Evolutionary conservation across 2,113 vertebrate species (phyloP).

Genomic region (Macrotis lagotis): DNA sequence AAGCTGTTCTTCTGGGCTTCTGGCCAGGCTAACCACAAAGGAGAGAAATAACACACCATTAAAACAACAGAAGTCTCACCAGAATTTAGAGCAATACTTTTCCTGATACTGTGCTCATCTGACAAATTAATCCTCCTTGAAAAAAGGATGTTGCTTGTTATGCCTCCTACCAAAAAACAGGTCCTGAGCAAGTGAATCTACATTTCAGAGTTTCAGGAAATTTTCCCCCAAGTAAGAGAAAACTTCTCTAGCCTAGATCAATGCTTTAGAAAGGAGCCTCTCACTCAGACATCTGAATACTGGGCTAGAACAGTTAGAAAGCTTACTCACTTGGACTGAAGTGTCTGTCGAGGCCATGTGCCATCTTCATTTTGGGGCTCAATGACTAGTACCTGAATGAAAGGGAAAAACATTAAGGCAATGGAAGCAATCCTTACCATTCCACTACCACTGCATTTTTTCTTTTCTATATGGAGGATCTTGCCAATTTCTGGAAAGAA

Average conservation of each 20-base stretch:
- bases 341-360: slow-evolving; percentile 93
- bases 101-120: background rate
- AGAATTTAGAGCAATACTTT: background rate
- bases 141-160: background rate
- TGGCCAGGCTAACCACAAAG: background rate
- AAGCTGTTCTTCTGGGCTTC: background rate
- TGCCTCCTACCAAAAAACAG: background rate
- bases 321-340: slow-evolving; percentile 89
- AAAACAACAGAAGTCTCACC: background rate
- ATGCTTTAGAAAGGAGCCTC: background rate
- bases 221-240: slow-evolving; percentile 8
- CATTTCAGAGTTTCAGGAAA: background rate
- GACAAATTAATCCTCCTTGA: background rate
- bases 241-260: slow-evolving; percentile 5
- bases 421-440: background rate
- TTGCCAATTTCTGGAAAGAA: background rate
- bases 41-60: slow-evolving; percentile 9
- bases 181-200: background rate
- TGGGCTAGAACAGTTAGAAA: background rate
- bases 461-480: background rate
- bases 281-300: background rate
- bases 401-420: slow-evolving; percentile 59
- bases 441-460: background rate
- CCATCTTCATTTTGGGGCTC: slow-evolving; percentile 97
- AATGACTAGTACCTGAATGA: slow-evolving; percentile 93